Evolutionary conservation across 2,888 invertebrate genomes (phyloP).

Genomic region (Mythimna impura): DNA sequence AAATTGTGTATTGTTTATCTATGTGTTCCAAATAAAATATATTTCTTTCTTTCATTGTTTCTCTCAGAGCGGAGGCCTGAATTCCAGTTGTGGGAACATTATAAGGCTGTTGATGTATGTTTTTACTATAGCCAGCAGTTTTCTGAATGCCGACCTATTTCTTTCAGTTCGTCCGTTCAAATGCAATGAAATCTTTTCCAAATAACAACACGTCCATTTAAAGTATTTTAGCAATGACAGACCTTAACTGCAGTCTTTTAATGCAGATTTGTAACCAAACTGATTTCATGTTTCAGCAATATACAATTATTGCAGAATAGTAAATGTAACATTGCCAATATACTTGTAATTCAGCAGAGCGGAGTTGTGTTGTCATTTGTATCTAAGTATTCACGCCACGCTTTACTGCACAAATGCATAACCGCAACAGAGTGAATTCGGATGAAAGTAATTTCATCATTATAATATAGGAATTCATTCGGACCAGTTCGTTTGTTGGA

Average conservation of each 20-base stretch:
- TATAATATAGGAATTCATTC: neutral
- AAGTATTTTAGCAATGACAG: neutral
- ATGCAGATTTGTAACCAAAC: neutral
- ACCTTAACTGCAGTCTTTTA: neutral
- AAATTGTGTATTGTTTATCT: too few species aligned
- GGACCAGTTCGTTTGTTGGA: neutral
- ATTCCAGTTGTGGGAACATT: too few species aligned
- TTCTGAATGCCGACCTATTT: too few species aligned
- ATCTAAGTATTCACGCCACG: slow-evolving; percentile 4
- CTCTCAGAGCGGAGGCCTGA: too few species aligned
- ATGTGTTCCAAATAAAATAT: too few species aligned
- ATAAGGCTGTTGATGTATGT: too few species aligned
- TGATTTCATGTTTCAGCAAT: slow-evolving; percentile 31
- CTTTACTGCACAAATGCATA: slow-evolving; percentile 32
- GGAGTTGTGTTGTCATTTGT: slow-evolving; percentile 9
- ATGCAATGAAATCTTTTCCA: neutral
- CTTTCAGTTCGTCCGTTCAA: neutral
- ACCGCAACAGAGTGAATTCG: neutral
- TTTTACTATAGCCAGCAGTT: too few species aligned
- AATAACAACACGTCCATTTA: neutral
- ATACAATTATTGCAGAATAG: slow-evolving; percentile 28
- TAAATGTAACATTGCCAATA: slow-evolving; percentile 36
- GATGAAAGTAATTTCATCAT: slow-evolving; percentile 9
- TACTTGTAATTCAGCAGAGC: slow-evolving; percentile 38
- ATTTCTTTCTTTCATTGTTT: too few species aligned